phyloP scores from a whole-genome alignment of 2,113 vertebrate species.

The Leptodactylus fuscus region DNA sequence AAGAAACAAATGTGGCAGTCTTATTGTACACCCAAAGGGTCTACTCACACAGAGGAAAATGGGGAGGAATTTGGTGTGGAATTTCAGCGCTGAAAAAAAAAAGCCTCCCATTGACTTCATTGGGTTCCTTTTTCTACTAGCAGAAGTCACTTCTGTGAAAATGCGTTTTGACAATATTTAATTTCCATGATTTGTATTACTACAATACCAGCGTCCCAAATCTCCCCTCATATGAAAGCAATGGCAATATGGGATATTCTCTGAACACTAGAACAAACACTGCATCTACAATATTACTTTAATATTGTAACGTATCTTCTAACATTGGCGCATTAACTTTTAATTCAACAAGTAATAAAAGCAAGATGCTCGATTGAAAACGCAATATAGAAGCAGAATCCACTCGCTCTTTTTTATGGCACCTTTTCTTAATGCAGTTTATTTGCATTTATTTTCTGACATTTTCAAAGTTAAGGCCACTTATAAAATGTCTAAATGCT shows the following conservation, averaged over 20 bases:
- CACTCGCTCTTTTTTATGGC: not conserved
- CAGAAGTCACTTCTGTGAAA: not conserved
- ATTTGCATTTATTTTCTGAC: not conserved
- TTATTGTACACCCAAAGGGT: not conserved
- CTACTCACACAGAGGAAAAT: too few relatives aligned
- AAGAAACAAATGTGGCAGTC: not conserved
- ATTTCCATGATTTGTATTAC: conserved; percentile 2
- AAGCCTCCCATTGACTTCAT: too few relatives aligned
- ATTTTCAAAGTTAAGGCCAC: not conserved
- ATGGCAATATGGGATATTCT: not conserved
- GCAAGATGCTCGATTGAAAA: not conserved
- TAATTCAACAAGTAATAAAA: not conserved
- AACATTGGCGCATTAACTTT: not conserved
- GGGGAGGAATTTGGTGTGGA: too few relatives aligned
- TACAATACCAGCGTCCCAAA: not conserved
- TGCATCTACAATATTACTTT: not conserved
- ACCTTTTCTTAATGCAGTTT: not conserved
- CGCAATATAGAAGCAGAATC: not conserved
- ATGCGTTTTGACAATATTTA: not conserved
- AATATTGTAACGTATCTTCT: not conserved
- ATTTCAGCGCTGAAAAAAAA: too few relatives aligned
- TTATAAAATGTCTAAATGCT: not conserved
- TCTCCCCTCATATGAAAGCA: not conserved
- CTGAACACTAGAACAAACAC: not conserved
- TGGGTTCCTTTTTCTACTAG: too few relatives aligned